A percentile compares a stretch with the other conserved stretches of the same genome.
These are phyloP conservation scores for Zaprionus obscuricornis DNA, from an alignment of 2,888 invertebrate genomes.

Conservation along the genomic window DNA sequence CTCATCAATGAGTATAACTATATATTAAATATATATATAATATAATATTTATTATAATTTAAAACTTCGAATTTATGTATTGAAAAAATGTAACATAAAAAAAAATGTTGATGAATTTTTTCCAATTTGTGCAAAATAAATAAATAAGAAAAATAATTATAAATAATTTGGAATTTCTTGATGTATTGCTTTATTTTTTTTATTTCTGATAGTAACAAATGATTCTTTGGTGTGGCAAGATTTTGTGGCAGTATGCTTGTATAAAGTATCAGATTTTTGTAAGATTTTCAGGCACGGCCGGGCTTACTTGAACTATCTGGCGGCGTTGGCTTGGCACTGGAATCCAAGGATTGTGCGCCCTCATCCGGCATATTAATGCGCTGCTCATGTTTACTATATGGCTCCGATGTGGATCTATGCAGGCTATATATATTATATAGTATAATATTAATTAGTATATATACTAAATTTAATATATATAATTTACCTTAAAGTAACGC, in stretches of 20 bases:
- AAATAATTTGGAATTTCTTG: constrained; percentile 4
- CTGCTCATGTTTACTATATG: constrained; percentile 83
- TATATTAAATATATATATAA: background rate
- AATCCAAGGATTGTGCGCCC: constrained; percentile 77
- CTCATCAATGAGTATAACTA: constrained; percentile 84
- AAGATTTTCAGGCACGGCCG: constrained; percentile 27
- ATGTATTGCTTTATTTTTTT: constrained; percentile 46
- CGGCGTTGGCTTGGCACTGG: constrained; percentile 84
- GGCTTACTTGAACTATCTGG: constrained; percentile 87
- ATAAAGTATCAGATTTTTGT: no score
- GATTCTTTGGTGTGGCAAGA: constrained; percentile 28
- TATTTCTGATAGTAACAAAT: constrained; percentile 17
- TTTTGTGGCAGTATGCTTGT: no score
- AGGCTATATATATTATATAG: constrained; percentile 37
- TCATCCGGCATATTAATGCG: constrained; percentile 85
- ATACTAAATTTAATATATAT: background rate
- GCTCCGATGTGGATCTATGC: constrained; percentile 84
- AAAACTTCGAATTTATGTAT: background rate
- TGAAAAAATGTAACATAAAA: no score
- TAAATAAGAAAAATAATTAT: no score
- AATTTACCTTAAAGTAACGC: constrained; percentile 91
- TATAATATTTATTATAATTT: background rate
- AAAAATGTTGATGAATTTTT: no score
- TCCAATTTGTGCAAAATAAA: no score
- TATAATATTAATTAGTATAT: background rate